A percentile compares a stretch with the other conserved stretches of the same genome.
These are phyloP conservation scores for Poeciliopsis gracilis DNA, from an alignment of 2,797 vertebrate genomes.

Conservation along the genomic window DNA sequence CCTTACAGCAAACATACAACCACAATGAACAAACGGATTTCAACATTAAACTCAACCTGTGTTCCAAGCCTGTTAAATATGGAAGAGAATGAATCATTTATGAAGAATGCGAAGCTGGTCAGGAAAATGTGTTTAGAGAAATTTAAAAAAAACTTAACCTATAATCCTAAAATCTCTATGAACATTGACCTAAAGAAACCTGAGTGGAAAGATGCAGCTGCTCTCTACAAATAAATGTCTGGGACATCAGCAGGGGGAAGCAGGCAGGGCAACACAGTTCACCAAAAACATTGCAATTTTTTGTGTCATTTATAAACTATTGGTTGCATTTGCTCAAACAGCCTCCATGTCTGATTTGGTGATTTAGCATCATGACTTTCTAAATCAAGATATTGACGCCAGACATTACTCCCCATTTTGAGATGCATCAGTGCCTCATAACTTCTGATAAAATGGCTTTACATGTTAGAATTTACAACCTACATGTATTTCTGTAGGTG, in stretches of 20 bases:
- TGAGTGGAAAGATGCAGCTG: constrained; percentile 17
- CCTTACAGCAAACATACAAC: constrained; percentile 19
- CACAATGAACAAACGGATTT: neutral
- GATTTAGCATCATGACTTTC: neutral
- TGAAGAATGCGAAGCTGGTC: neutral
- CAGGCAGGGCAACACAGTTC: constrained; percentile 12
- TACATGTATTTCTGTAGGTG: neutral
- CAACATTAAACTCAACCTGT: neutral
- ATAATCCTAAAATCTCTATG: neutral
- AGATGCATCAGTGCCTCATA: neutral
- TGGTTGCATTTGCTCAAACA: neutral
- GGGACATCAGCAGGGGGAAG: constrained; percentile 52
- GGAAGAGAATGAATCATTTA: neutral
- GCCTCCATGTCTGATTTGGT: neutral
- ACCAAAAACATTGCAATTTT: neutral
- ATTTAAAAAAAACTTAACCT: neutral
- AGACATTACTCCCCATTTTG: neutral
- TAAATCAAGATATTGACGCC: neutral
- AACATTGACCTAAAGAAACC: neutral
- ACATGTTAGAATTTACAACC: neutral
- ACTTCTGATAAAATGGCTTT: too few species aligned
- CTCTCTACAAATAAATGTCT: constrained; percentile 46
- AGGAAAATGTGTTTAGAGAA: neutral
- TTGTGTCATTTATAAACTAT: neutral
- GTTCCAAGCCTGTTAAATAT: neutral